Conservation (phyloP, 2,888 invertebrate genomes). For the Epinotia bilunana region DNA sequence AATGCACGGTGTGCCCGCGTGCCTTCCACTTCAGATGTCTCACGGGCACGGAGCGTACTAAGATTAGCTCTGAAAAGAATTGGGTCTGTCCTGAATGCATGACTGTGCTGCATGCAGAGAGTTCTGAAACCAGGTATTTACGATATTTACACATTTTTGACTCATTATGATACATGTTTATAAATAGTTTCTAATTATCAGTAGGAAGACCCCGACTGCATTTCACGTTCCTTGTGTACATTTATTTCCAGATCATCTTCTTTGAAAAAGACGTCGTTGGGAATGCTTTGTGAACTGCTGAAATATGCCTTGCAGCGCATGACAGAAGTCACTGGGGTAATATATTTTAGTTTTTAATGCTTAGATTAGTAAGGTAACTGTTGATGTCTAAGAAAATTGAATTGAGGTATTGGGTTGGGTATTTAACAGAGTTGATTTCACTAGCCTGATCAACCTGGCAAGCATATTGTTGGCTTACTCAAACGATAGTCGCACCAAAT, state of each 20-base stretch:
- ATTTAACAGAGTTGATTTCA: too few relatives aligned
- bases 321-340: slow-evolving; percentile 92
- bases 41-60: slow-evolving; percentile 73
- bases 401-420: too few relatives aligned
- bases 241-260: slow-evolving; percentile 84
- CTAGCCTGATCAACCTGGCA: too few relatives aligned
- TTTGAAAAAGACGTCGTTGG: slow-evolving; percentile 89
- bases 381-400: not conserved
- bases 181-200: too few relatives aligned
- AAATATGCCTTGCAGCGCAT: slow-evolving; percentile 92
- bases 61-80: slow-evolving; percentile 68
- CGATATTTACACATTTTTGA: not conserved
- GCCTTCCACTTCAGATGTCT: slow-evolving; percentile 93
- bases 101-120: slow-evolving; percentile 88
- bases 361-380: not conserved
- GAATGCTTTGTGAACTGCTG: slow-evolving; percentile 91
- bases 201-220: too few relatives aligned
- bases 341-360: not conserved
- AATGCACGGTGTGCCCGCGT: slow-evolving; percentile 93
- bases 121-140: slow-evolving; percentile 86
- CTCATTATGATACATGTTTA: too few relatives aligned
- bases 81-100: slow-evolving; percentile 97
- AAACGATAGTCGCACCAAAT: too few relatives aligned
- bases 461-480: too few relatives aligned
- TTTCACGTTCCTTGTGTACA: not conserved